Conservation (phyloP, 2,113 vertebrate species). For the Phalacrocorax aristotelis region DNA sequence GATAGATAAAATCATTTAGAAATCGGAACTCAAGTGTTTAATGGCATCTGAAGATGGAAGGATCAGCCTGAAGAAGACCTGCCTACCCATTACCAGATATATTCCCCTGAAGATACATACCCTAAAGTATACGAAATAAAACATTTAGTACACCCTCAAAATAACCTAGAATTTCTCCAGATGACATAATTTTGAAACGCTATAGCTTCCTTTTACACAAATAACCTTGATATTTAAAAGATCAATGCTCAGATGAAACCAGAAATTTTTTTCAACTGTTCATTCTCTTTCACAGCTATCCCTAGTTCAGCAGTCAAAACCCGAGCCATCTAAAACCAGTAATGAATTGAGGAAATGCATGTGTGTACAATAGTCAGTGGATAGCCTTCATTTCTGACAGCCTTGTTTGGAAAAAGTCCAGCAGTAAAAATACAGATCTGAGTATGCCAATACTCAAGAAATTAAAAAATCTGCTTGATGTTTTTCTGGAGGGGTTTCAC, state of each 20-base stretch:
- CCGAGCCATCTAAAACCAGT: fast-evolving
- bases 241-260: not conserved
- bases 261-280: not conserved
- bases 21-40: not conserved
- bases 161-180: not conserved
- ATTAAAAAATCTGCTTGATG: not conserved
- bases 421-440: not conserved
- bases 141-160: not conserved
- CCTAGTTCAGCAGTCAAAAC: not conserved
- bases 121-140: not conserved
- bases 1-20: not conserved
- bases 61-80: not conserved
- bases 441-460: not conserved
- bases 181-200: not conserved
- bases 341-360: not conserved
- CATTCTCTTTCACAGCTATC: not conserved
- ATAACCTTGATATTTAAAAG: not conserved
- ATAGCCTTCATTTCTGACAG: not conserved
- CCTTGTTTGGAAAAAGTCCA: not conserved
- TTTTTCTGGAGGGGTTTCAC: fast-evolving
- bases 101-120: not conserved
- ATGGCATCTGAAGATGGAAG: not conserved
- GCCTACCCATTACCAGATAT: not conserved
- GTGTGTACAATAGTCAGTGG: not conserved
- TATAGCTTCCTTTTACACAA: not conserved